Evolutionary conservation across 2,797 vertebrate species (phyloP), one percentile per base, ranked within the genome.

Genomic region (Adrianichthys oophorus): DNA sequence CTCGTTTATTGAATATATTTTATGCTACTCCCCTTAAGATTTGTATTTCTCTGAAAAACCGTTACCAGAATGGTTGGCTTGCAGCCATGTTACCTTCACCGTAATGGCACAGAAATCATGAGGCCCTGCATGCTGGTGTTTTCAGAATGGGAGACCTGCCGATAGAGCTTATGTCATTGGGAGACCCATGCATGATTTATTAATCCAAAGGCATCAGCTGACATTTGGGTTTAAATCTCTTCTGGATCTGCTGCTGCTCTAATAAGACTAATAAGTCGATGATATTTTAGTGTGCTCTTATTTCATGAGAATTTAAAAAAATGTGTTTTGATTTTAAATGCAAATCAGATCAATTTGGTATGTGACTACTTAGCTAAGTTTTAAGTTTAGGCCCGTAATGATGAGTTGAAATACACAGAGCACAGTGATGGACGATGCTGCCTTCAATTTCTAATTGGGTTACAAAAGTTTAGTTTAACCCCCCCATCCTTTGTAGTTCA

Each of bases 171-270:
- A 51, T 58, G 55, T 55, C 40, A 56, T n/a, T 44, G 24, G 47
- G 46, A 46, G 43, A 23, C 7, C 5, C n/a, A 48, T 57, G 46
- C 58, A 66, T 62, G 44, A 68, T 74, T 65, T 32, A 72, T 70
- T 51, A 0, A 67, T 64, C 59, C 56, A 24, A 70, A 70, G 48
- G 41, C 59, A 74, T 67, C 62, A 70, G 60, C 48, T 70, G 62
- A 48, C 6, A 4, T 56, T 57, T 43, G 26, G 37, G 18, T 52
- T 37, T 40, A 44, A 59, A 59, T 57, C 26, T 46, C 37, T 54
- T 63, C 21, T 41, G 6, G 18, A 59, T 32, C 41, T 58, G 29
- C 4, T 41, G 53, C 52, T 42, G 52, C 53, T 68, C 45, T 23
- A 26, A 56, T 7, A 15, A n/a, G 15, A 48, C 46, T 51, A 18